Evolutionary conservation across 2,888 invertebrate genomes (phyloP), one percentile per base, ranked within the genome.

Genomic region (Tribolium freemani): DNA sequence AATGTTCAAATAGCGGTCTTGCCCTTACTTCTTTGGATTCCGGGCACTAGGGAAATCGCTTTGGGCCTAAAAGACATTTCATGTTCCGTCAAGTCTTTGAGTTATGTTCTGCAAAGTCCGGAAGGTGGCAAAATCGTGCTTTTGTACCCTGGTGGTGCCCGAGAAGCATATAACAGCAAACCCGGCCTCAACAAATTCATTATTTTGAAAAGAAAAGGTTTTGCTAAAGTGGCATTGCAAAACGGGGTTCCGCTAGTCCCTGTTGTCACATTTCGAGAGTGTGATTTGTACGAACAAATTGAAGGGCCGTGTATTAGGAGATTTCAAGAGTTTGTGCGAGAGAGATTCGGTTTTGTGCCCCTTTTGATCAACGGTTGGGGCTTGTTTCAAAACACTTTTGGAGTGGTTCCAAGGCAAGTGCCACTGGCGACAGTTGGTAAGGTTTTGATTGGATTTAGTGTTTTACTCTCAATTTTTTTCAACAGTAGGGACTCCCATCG

Each of bases 251-350:
- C 94, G 0, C 86, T 98, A 69, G 96, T 98, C 0, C 97, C 98
- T 0, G 93, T 95, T 0, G 92, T 96, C 83, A 93, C 95, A 0
- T 98, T 97, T 85, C 97, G 97, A 0, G 97, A 98, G 86, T 93
- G 93, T 0, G 95, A 96, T 80, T 86, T 96, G 5, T 97, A 92
- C 85, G 90, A 92, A 76, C 96, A 96, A 77, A 85, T 94, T 0
- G 85, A 88, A 8, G 93, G 93, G 84, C 92, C 94, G 0, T 16
- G 10, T 6, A 78, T 95, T 6, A 87, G 93, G 10, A 88, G 86
- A 11, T 80, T 93, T 38, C 97, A 97, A 85, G 90, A 93, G 74
- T 87, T 85, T 60, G 84, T 96, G 0, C 91, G 92, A 63, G 88
- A 89, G 76, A 68, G 88, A 4, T 91, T 93, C 0, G 95, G 95